Evolutionary conservation across 2,888 invertebrate species (phyloP).

Genomic region (Anodontia alba): DNA sequence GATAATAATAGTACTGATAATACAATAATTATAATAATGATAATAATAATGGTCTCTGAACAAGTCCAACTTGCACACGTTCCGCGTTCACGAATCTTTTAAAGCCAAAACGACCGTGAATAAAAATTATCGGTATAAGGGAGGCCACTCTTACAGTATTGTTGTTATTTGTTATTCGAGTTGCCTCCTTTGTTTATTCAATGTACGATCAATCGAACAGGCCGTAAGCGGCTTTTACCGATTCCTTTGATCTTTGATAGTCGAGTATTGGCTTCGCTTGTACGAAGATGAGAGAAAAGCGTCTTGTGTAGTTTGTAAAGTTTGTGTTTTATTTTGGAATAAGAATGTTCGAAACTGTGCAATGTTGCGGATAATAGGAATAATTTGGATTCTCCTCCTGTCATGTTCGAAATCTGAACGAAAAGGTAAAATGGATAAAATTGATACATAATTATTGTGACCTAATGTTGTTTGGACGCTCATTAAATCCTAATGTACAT

Average conservation of each 20-base stretch:
- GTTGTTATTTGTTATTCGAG: too few species aligned
- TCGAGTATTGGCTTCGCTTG: not conserved
- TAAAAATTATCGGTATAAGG: too few species aligned
- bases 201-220: not conserved
- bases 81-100: too few species aligned
- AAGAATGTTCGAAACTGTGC: not conserved
- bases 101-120: too few species aligned
- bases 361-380: constrained; percentile 14
- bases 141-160: too few species aligned
- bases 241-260: not conserved
- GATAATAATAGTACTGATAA: too few species aligned
- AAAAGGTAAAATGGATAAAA: not conserved
- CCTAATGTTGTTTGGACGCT: not conserved
- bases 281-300: not conserved
- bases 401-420: not conserved
- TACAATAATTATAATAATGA: too few species aligned
- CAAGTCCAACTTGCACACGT: too few species aligned
- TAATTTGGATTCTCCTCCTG: not conserved
- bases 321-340: not conserved
- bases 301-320: constrained; percentile 1
- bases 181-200: not conserved
- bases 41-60: too few species aligned
- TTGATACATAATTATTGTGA: too few species aligned
- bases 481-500: constrained; percentile 30
- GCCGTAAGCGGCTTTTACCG: not conserved